These are phyloP conservation scores for Conomelus anceps DNA, from an alignment of 2,888 invertebrate genomes.

Conservation along the genomic window DNA sequence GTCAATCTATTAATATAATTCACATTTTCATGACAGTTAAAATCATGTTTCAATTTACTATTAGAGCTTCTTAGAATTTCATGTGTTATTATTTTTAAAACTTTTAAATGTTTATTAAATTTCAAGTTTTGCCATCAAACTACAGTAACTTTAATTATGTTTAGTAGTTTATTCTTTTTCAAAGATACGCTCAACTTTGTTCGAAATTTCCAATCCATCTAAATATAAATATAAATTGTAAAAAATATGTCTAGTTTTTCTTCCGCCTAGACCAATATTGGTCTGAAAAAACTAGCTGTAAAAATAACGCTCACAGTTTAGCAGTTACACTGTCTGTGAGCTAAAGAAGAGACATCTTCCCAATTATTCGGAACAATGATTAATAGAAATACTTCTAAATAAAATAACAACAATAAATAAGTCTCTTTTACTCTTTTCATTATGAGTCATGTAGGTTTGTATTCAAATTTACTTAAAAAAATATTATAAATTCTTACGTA, in stretches of 20 bases:
- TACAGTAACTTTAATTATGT: not conserved
- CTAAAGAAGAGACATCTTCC: not conserved
- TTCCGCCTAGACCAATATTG: not conserved
- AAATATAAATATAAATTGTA: not conserved
- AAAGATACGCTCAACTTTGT: not conserved
- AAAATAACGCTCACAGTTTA: too few relatives aligned
- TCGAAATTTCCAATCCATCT: not conserved
- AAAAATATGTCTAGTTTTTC: not conserved
- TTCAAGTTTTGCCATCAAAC: not conserved
- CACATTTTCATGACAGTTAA: too few relatives aligned
- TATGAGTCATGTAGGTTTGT: not conserved
- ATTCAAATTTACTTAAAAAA: not conserved
- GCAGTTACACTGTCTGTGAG: not conserved
- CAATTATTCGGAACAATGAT: not conserved
- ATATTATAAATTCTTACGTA: not conserved
- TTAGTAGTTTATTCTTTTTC: not conserved
- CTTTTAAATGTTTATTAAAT: too few relatives aligned
- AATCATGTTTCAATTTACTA: not conserved
- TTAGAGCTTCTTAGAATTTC: not conserved
- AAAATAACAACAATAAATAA: not conserved
- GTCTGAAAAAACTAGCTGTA: too few relatives aligned
- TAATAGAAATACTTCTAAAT: not conserved
- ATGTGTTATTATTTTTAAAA: not conserved
- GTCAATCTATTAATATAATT: not conserved
- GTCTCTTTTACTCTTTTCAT: not conserved